Conservation (phyloP, 2,797 vertebrate species). For the Staurois parvus region DNA sequence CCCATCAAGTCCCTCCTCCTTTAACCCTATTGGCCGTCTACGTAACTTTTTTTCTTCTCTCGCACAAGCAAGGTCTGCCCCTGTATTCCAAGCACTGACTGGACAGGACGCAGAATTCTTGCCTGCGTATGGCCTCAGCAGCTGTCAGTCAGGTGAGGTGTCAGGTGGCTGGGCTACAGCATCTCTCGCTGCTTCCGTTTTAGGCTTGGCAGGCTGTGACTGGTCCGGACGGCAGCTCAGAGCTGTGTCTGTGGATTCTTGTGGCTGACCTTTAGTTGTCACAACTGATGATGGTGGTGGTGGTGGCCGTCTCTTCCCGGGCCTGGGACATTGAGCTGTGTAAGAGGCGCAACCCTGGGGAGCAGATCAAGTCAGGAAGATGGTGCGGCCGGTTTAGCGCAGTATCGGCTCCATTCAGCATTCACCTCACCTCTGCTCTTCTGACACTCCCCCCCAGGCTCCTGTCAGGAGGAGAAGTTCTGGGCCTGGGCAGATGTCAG, state of each 20-base stretch:
- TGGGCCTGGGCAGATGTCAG: constrained; percentile 53
- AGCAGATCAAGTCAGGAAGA: constrained; percentile 23
- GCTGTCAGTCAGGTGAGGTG: constrained; percentile 45
- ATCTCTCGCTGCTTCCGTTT: constrained; percentile 49
- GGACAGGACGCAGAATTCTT: not conserved
- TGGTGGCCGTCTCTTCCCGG: too few species aligned
- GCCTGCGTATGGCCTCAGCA: not conserved
- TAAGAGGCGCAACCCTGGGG: constrained; percentile 1
- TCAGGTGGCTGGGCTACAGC: constrained; percentile 59
- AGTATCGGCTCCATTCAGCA: not conserved
- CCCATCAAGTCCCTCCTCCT: not conserved
- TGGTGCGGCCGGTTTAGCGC: constrained; percentile 30
- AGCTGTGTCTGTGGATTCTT: constrained; percentile 44
- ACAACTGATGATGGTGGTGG: too few species aligned
- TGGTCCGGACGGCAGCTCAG: constrained; percentile 20
- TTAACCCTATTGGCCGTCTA: not conserved
- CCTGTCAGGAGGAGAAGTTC: constrained; percentile 28
- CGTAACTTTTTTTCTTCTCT: not conserved
- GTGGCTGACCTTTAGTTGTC: constrained; percentile 1
- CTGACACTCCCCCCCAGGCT: constrained; percentile 6
- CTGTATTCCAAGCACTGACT: not conserved
- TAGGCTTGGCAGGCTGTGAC: constrained; percentile 36
- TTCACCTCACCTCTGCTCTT: not conserved
- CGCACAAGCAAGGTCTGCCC: constrained; percentile 12
- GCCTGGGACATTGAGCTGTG: not conserved